Evolutionary conservation across 2,797 vertebrate species (phyloP).

Genomic region (Hafferia zeledoni): DNA sequence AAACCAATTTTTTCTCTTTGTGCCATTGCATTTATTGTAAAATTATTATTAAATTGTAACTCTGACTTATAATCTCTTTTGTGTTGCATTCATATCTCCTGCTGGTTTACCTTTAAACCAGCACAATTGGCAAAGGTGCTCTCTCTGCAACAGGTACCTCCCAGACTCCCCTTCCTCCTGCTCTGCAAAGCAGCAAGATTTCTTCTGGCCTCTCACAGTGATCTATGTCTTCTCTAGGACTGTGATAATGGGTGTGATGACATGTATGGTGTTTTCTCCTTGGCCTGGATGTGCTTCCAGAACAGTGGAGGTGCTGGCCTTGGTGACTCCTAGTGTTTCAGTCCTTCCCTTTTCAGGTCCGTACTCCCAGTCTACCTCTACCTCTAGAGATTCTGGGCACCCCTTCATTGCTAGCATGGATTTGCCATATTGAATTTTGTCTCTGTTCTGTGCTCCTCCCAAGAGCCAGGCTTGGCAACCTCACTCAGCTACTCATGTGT

Average conservation of each 20-base stretch:
- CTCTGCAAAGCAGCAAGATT: background rate
- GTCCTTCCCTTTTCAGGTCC: rapidly evolving
- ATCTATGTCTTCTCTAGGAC: background rate
- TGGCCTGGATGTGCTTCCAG: background rate
- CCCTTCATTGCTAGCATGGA: background rate
- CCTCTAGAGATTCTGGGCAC: background rate
- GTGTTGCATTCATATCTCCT: too few relatives aligned
- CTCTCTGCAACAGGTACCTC: background rate
- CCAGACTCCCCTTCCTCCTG: background rate
- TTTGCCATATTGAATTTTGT: background rate
- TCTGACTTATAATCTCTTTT: too few relatives aligned
- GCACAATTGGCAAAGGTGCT: background rate
- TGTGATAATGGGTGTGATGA: background rate
- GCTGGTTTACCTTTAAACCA: too few relatives aligned
- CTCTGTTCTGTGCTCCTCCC: background rate
- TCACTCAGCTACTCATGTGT: rapidly evolving
- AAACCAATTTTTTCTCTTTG: too few relatives aligned
- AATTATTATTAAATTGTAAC: too few relatives aligned
- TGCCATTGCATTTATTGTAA: too few relatives aligned
- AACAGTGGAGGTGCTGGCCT: background rate
- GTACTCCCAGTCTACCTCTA: background rate
- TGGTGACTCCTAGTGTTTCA: background rate
- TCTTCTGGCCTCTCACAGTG: background rate
- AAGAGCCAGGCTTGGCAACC: background rate
- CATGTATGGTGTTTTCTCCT: rapidly evolving